Evolutionary conservation across 2,888 invertebrate species (phyloP), one percentile per base, ranked within the genome.

Genomic region (Noctua janthe): DNA sequence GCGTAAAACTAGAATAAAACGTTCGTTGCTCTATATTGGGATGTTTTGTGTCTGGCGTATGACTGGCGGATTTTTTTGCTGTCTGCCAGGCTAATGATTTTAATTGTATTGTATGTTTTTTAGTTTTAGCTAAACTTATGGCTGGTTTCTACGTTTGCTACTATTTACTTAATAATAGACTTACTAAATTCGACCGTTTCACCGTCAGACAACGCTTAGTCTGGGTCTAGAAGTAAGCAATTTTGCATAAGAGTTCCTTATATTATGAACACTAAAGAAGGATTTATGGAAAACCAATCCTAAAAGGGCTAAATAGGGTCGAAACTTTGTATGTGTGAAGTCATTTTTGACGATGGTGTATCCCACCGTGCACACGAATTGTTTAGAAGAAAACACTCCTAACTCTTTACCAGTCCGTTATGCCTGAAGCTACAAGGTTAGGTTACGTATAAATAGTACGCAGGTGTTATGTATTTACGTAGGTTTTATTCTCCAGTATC

Each of bases 1-100:
- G 86, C 69, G 70, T 54, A 76, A 77, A 83, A 81, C 77, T 70
- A 17, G 49, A 74, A 81, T 88, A 76, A 76, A 80, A 80, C 76
- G 78, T 78, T 71, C 82, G 59, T 76, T 82, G 87, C 72, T 83
- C 83, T 89, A 80, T 77, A 87, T 84, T 78, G 56, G 78, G 84
- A 66, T 51, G 62, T 74, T 64, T 70, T 43, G 3, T 70, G 80
- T 84, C 75, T 87, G 70, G 17, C 70, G 54, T 56, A 64, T 75
- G 74, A 73, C 69, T 79, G 13, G 71, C 62, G 5, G 54, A 1
- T 78, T 69, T 78, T 43, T 73, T 74, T 74, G 2, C 10, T 29
- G 66, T 71, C 56, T 73, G 56, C 29, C 17, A 1, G 7, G 15
- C 29, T 70, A 62, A 29, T 70, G 29, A 4, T 74, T n/a, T 51